Percentiles rank a stretch among this genome's conserved stretches.
These are phyloP conservation scores for Cylas formicarius DNA, from an alignment of 1,140 invertebrate species.

Conservation along the genomic window DNA sequence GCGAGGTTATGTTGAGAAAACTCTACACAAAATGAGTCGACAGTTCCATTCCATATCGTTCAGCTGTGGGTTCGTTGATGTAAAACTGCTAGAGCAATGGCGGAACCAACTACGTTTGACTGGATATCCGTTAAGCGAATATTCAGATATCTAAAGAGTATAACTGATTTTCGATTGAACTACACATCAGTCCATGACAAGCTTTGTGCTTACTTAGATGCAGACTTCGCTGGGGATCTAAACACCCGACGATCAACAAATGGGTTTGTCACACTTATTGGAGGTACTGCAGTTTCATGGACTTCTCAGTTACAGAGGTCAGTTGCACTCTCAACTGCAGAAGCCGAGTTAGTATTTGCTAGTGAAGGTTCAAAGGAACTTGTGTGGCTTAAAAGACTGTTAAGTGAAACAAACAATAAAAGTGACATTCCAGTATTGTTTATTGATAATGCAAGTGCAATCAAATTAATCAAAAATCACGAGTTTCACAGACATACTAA, in stretches of 20 bases:
- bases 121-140: conserved; percentile 29
- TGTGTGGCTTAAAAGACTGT: conserved; percentile 31
- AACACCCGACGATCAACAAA: conserved; percentile 33
- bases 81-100: conserved; percentile 28
- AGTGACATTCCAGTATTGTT: conserved; percentile 3
- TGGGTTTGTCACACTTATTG: conserved; percentile 29
- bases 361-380: conserved; percentile 34
- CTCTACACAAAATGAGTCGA: no score
- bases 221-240: conserved; percentile 35
- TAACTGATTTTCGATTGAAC: no score
- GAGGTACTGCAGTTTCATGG: conserved; percentile 36
- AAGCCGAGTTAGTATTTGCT: conserved; percentile 41
- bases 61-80: conserved; percentile 21
- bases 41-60: no score
- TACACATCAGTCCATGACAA: no score
- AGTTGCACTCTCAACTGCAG: conserved; percentile 37
- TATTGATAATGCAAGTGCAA: conserved; percentile 29
- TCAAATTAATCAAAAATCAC: conserved; percentile 40
- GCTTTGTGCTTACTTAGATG: no score
- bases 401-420: conserved; percentile 23
- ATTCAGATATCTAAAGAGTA: conserved; percentile 4
- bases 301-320: conserved; percentile 36
- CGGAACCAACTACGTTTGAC: conserved; percentile 34
- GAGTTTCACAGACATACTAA: conserved; percentile 37
- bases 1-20: no score